Evolutionary conservation across 2,888 invertebrate genomes (phyloP), one percentile per base, ranked within the genome.

Genomic region (Morpho helenor): DNA sequence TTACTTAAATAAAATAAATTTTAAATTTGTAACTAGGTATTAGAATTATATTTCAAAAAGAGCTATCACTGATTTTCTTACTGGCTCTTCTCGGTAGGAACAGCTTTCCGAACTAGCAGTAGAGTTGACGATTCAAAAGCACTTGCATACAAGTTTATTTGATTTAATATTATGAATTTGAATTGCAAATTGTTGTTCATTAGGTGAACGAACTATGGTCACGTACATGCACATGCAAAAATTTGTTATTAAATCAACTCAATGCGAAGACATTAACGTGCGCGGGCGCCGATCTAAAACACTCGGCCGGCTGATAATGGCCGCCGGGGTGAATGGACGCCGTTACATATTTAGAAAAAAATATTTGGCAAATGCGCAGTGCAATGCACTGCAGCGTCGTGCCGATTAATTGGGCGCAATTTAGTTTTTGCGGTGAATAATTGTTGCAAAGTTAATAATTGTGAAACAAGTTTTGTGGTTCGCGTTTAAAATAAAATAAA

Each of bases 341-440:
- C 63, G 84, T 82, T 85, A 86, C 90, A 89, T 89, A 89, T 90
- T 90, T 89, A 90, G 90, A 89, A 90, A 90, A 89, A 90, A 90
- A 89, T 87, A 87, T 88, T 89, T 90, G 88, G 88, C 89, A 89
- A 89, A 87, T 84, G 86, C 77, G 77, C 86, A 79, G 83, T 80
- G 75, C 76, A 72, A 71, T 76, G 79, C 74, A 71, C 71, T 80
- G 71, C 76, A 80, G 66, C 76, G 74, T 70, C 52, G 61, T 74
- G 66, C 77, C 69, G 48, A 57, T 51, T 66, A 72, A 70, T 61
- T 59, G 69, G 61, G 7, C 40, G 52, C 52, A 9, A 53, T 53
- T 47, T 50, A 22, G 49, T 46, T 51, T 8, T 10, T 54, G 43
- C 41, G 47, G 16, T 52, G 22, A 43, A 9, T 43, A 42, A 43